Conservation (phyloP, 2,113 vertebrate species). For the Mixornis gularis region DNA sequence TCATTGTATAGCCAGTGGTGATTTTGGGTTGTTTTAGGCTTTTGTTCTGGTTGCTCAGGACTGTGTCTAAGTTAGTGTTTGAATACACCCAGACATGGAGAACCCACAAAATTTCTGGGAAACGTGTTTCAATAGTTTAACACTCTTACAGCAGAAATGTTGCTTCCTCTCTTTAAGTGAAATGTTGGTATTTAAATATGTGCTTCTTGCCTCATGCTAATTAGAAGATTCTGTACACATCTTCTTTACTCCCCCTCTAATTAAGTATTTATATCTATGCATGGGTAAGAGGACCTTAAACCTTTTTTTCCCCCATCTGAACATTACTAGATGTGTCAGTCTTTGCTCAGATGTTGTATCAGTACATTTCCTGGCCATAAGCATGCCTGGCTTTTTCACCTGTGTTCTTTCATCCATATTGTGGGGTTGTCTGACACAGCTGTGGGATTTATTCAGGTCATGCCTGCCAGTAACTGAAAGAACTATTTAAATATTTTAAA, state of each 20-base stretch:
- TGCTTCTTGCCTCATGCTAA: neutral
- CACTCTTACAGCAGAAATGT: neutral
- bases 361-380: neutral
- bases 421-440: neutral
- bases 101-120: neutral
- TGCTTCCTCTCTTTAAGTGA: neutral
- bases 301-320: neutral
- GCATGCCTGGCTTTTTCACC: neutral
- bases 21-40: fast-evolving
- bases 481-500: neutral
- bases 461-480: neutral
- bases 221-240: neutral
- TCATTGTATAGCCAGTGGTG: neutral
- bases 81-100: neutral
- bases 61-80: neutral
- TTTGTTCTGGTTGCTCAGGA: neutral
- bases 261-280: neutral
- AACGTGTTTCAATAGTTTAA: neutral
- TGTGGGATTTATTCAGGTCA: neutral
- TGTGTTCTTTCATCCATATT: neutral
- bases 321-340: neutral
- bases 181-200: neutral
- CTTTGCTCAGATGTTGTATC: neutral
- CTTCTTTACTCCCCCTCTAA: fast-evolving
- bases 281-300: neutral